Base-by-base conservation (phyloP, 2,888 invertebrate genomes). In the Polydrusus cervinus region DNA sequence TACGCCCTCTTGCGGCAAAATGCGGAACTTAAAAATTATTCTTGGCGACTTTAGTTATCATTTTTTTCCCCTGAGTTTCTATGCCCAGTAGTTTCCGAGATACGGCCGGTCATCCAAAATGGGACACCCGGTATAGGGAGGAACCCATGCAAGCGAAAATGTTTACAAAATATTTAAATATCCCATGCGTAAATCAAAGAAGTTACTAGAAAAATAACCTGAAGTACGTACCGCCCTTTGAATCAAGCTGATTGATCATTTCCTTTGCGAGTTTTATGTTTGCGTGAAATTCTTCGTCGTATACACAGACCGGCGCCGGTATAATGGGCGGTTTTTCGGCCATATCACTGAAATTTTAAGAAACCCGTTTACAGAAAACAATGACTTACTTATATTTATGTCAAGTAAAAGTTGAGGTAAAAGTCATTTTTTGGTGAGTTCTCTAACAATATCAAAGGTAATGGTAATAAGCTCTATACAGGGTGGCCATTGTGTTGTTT, bases 201-300 rank as follows among this genome's bases (percentile, higher is more conserved):
- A 25, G 25, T 25, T 25, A 25, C 5, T 25, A 25, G 3, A 3
- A 1, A 25, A 25, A 25, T 25, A 25, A 25, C 25, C 25, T 25
- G 25, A 34, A 3, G 11, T 8, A 62, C 60, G 34, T 55, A 75
- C 78, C 82, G 85, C 86, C 86, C 79, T 80, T 83, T 51, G 85
- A 86, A 79, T 81, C 84, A 82, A 91, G 82, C 65, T 87, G 84
- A 3, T 80, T 81, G 20, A 89, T 84, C 3, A 90, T 81, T 5
- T 83, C 82, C 75, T 87, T 87, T 0, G 90, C 89, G 16, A 89
- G 79, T 65, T 87, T 86, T 74, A 89, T 85, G 79, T 90, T 87
- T 68, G 86, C 85, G 53, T 87, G 83, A 80, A 90, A 90, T 79
- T 90, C 89, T 78, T 89, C 89, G 81, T 90, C 89, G 74, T 90